These are phyloP conservation scores for Caenorhabditis auriculariae DNA, from an alignment of 2,888 invertebrate genomes.

Conservation along the genomic window DNA sequence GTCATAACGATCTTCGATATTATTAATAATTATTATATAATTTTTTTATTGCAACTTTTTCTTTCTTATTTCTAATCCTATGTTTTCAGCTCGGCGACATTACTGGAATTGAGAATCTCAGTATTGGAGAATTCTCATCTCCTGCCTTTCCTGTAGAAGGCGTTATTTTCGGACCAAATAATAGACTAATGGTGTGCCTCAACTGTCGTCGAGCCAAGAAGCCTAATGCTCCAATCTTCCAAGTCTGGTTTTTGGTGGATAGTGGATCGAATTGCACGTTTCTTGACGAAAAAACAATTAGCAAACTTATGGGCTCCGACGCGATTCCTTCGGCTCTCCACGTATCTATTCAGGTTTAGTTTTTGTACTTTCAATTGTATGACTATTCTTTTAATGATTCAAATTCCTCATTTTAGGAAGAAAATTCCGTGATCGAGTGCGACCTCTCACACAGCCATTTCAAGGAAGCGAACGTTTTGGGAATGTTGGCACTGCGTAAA, in stretches of 20 bases:
- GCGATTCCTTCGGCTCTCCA: conserved; percentile 27
- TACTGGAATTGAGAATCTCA: conserved; percentile 29
- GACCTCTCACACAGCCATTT: conserved; percentile 34
- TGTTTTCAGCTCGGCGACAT: conserved; percentile 32
- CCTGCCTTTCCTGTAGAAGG: conserved; percentile 33
- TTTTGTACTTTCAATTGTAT: conserved; percentile 24
- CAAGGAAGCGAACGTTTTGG: conserved; percentile 27
- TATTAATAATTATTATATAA: conserved; percentile 2
- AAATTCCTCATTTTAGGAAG: conserved; percentile 23
- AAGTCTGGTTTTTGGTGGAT: conserved; percentile 32
- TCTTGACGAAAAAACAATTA: conserved; percentile 27
- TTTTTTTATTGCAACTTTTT: conserved; percentile 13
- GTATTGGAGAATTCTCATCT: conserved; percentile 25
- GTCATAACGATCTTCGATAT: too few relatives aligned
- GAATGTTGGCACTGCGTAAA: conserved; percentile 12
- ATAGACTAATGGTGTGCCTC: conserved; percentile 32
- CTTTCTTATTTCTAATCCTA: conserved; percentile 29
- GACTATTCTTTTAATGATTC: conserved; percentile 26
- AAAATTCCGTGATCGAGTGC: conserved; percentile 35
- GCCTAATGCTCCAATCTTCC: conserved; percentile 34
- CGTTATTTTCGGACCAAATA: conserved; percentile 34
- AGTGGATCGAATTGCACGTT: conserved; percentile 35
- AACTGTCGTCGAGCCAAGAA: conserved; percentile 35
- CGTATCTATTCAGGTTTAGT: conserved; percentile 32
- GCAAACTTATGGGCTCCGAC: conserved; percentile 26